phyloP scores from a whole-genome alignment of 2,113 vertebrate species.

The Panthera uncia region DNA sequence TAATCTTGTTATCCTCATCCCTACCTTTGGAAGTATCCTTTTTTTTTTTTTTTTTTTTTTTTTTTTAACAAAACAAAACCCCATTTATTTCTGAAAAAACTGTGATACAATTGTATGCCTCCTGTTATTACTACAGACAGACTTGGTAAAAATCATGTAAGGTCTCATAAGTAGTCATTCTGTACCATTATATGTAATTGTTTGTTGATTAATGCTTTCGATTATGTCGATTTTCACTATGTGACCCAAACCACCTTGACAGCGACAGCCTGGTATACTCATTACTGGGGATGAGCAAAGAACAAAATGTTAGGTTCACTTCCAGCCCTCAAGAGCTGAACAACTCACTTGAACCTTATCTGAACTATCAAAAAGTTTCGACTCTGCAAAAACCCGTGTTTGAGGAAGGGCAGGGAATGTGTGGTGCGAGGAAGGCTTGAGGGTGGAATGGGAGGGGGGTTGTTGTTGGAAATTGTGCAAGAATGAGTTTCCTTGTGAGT shows the following conservation, averaged over 20 bases:
- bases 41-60: neutral
- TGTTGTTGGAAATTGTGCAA: constrained; percentile 75
- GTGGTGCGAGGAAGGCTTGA: neutral
- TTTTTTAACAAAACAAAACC: neutral
- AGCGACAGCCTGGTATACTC: constrained; percentile 18
- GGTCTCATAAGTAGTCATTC: constrained; percentile 56
- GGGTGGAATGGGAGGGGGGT: neutral
- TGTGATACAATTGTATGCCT: neutral
- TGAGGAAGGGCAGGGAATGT: constrained; percentile 60
- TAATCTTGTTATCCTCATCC: neutral
- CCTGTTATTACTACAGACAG: constrained; percentile 35
- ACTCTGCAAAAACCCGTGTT: constrained; percentile 65
- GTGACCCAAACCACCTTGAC: constrained; percentile 56
- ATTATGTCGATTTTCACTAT: constrained; percentile 55
- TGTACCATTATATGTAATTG: constrained; percentile 54
- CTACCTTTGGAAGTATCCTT: neutral
- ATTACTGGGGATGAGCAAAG: constrained; percentile 59
- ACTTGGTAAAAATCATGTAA: constrained; percentile 52
- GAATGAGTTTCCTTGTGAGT: constrained; percentile 78
- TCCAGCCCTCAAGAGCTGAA: constrained; percentile 57
- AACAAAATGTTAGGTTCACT: constrained; percentile 57
- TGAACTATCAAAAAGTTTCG: constrained; percentile 74
- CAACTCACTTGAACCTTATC: constrained; percentile 75
- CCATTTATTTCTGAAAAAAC: constrained; percentile 15
- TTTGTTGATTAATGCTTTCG: constrained; percentile 66